phyloP scores from a whole-genome alignment of 2,797 vertebrate genomes.

The Dendrocincla tyrannina region DNA sequence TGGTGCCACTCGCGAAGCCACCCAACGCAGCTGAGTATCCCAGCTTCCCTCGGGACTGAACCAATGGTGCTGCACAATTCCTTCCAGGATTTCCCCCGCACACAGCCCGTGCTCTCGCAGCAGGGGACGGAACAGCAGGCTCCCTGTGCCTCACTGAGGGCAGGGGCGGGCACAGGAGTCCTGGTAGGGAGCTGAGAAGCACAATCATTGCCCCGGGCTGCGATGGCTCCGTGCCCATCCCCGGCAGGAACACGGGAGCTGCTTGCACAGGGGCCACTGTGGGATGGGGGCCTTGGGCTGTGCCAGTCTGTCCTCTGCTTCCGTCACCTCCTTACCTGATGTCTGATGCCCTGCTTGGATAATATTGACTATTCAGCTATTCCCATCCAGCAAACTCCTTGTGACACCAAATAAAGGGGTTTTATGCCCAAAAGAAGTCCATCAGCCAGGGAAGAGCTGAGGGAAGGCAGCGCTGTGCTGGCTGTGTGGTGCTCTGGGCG shows the following conservation, averaged over 20 bases:
- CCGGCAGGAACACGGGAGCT: not conserved
- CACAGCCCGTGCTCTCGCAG: not conserved
- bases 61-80: constrained; percentile 27
- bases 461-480: not conserved
- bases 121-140: not conserved
- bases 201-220: not conserved
- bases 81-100: not conserved
- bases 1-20: not conserved
- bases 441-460: not conserved
- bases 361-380: not conserved
- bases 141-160: not conserved
- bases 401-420: not conserved
- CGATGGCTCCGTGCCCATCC: not conserved
- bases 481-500: not conserved
- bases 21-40: not conserved
- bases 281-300: not conserved
- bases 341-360: not conserved
- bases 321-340: not conserved
- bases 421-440: not conserved
- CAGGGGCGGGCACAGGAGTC: not conserved
- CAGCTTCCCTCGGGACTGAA: constrained; percentile 3
- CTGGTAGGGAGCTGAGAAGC: constrained; percentile 32
- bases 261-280: not conserved
- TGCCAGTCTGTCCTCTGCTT: not conserved
- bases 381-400: not conserved